These are phyloP conservation scores for Protodeltote pygarga DNA, from an alignment of 2,888 invertebrate species.

Conservation along the genomic window DNA sequence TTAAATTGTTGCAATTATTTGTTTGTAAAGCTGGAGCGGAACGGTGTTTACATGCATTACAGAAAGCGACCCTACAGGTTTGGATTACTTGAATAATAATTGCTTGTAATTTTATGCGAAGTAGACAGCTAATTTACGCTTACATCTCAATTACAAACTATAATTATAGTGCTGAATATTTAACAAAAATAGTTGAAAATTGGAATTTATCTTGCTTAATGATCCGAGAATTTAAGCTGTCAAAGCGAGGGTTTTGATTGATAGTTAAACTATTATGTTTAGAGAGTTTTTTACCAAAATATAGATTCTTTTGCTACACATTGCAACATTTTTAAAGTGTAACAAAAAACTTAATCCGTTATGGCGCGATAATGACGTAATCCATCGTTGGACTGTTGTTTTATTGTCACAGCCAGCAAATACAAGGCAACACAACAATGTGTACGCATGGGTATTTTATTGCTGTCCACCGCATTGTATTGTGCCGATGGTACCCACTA, in stretches of 20 bases:
- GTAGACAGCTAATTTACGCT: background rate
- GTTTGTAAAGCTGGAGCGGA: conserved; percentile 83
- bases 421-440: conserved; percentile 52
- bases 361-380: conserved; percentile 56
- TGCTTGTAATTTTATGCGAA: background rate
- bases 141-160: background rate
- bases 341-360: conserved; percentile 42
- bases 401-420: conserved; percentile 42
- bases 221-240: background rate
- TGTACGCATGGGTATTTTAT: conserved; percentile 59
- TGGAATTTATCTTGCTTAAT: conserved; percentile 20
- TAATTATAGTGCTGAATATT: conserved; percentile 10
- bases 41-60: conserved; percentile 85
- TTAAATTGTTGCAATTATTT: conserved; percentile 61
- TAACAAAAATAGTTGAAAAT: background rate
- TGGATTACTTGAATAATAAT: conserved; percentile 43
- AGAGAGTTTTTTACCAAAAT: conserved; percentile 22
- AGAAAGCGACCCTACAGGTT: conserved; percentile 85
- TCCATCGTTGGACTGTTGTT: conserved; percentile 34
- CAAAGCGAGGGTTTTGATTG: conserved; percentile 4
- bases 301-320: conserved; percentile 21
- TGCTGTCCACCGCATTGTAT: conserved; percentile 60
- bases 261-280: conserved; percentile 6
- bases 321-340: conserved; percentile 35
- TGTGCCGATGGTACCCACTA: conserved; percentile 32